phyloP scores from a whole-genome alignment of 2,888 invertebrate species.

The Abrostola tripartita region DNA sequence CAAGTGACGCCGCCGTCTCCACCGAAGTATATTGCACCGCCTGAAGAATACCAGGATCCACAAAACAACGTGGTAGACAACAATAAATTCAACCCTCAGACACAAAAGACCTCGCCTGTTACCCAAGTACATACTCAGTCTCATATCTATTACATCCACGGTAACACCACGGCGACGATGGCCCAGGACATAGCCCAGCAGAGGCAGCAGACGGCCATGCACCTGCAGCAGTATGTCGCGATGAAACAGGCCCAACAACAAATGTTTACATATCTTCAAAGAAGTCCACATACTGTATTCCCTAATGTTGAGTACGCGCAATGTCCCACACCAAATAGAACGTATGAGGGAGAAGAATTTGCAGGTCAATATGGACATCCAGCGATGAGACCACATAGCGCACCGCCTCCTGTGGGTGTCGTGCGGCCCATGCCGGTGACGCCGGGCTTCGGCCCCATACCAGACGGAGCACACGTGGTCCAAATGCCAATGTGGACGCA shows the following conservation, averaged over 20 bases:
- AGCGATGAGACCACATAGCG: slow-evolving; percentile 78
- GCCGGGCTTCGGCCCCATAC: slow-evolving; percentile 69
- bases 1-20: slow-evolving; percentile 83
- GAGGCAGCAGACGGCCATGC: slow-evolving; percentile 84
- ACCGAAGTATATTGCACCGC: slow-evolving; percentile 83
- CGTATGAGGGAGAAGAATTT: slow-evolving; percentile 79
- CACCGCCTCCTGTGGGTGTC: slow-evolving; percentile 77
- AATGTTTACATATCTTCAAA: slow-evolving; percentile 82
- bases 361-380: slow-evolving; percentile 77
- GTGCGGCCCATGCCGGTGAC: slow-evolving; percentile 76
- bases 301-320: slow-evolving; percentile 78
- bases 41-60: slow-evolving; percentile 85
- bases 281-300: slow-evolving; percentile 82
- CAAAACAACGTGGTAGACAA: slow-evolving; percentile 76
- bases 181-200: slow-evolving; percentile 80
- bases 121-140: slow-evolving; percentile 72
- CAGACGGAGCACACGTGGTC: slow-evolving; percentile 78
- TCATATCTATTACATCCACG: slow-evolving; percentile 84
- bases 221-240: slow-evolving; percentile 85
- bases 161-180: slow-evolving; percentile 71
- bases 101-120: slow-evolving; percentile 65
- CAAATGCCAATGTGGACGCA: slow-evolving; percentile 84
- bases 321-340: slow-evolving; percentile 66
- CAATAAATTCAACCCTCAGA: slow-evolving; percentile 59
- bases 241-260: slow-evolving; percentile 88